Base-by-base conservation (phyloP, 2,113 vertebrate species). In the Oreochromis aureus region DNA sequence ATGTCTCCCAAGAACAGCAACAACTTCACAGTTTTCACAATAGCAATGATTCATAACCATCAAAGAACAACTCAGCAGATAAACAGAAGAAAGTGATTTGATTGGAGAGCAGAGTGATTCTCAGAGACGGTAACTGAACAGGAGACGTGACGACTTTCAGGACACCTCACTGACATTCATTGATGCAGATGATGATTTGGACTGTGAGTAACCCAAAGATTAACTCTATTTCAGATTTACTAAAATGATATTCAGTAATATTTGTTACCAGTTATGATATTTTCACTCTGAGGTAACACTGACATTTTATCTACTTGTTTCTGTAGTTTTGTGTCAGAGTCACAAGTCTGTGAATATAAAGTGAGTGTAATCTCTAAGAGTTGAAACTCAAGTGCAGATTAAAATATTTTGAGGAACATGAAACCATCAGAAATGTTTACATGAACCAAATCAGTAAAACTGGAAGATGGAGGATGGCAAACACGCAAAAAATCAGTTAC, bases 301-400 rank as follows among this genome's bases (percentile, higher is more conserved):
- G 27, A 59, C 4, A 27, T 58, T 58, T 15, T 0, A 24, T 56
- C 22, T 4, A 15, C 24, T 3, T 27, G 3, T 30, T 3, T 32
- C 16, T 79, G 41, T 34, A 92, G 87, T 90, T 85, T 12, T 53
- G 2, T 81, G 2, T 7, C 3, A 22, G 0, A 22, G 6, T 12
- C 90, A 32, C 24, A 44, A 10, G 41, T 81, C 84, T 58, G 34
- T 9, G 4, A 80, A 55, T 0, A 22, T 0, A 55, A 54, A 54
- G 19, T 54, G 1, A 54, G 5, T 54, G 0, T 22, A 10, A 54
- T n/a, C 53, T 54, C 53, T 54, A 54, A 22, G 9, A 54, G 9
- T 22, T 22, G 3, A 54, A 54, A 54, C 0, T 22, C 5, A 3
- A 53, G 0, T 10, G 5, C 51, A 54, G 1, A 54, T n/a, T 6